Evolutionary conservation across 2,797 vertebrate genomes (phyloP).

Genomic region (Momotus momota): DNA sequence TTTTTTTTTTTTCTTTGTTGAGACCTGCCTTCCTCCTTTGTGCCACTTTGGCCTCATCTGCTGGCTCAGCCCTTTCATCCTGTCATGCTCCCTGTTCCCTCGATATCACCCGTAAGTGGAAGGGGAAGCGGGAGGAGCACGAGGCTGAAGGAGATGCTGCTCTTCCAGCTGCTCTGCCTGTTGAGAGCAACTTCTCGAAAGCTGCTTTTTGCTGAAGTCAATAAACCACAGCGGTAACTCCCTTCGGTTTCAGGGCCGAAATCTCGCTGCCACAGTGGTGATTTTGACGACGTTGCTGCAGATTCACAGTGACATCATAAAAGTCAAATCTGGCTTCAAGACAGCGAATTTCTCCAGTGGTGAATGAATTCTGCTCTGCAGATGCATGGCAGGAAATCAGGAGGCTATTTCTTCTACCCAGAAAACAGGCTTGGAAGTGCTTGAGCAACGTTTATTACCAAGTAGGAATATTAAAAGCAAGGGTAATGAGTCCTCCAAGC

Average conservation of each 20-base stretch:
- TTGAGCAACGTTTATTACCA: background rate
- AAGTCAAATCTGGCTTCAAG: background rate
- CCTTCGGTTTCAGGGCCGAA: background rate
- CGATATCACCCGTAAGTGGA: background rate
- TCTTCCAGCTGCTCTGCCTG: background rate
- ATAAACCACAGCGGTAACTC: slow-evolving; percentile 1
- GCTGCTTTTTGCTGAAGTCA: background rate
- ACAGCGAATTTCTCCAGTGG: background rate
- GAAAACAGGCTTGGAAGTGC: background rate
- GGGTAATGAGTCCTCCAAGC: background rate
- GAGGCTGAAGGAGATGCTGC: background rate
- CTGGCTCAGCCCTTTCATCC: background rate
- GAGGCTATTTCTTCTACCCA: background rate
- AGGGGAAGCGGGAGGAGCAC: background rate
- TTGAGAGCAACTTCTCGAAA: slow-evolving; percentile 6
- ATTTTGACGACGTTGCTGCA: background rate
- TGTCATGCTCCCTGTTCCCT: background rate
- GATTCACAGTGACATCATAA: background rate
- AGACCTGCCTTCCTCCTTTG: background rate
- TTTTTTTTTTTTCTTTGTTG: background rate
- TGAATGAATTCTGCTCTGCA: background rate
- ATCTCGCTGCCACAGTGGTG: background rate
- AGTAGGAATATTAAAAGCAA: background rate
- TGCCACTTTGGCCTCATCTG: background rate
- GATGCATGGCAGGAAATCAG: background rate